A percentile compares a stretch with the other conserved stretches of the same genome.
phyloP scores from a whole-genome alignment of 2,113 vertebrate genomes.

The Notarius lentiginosus region DNA sequence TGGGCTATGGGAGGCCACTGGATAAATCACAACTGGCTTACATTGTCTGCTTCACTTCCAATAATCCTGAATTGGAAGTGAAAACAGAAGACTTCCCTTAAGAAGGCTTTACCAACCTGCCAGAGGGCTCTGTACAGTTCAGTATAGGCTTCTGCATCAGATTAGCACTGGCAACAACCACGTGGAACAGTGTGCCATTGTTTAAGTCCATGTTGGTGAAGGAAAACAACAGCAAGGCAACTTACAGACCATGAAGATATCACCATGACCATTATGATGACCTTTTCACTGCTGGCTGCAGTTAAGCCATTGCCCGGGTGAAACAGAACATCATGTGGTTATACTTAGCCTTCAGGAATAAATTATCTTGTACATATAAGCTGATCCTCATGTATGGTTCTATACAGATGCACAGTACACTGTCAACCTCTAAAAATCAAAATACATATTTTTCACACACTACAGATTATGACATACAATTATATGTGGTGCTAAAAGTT shows the following conservation, averaged over 20 bases:
- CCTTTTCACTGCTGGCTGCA: background rate
- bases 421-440: background rate
- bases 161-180: conserved; percentile 62
- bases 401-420: background rate
- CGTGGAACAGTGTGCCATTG: conserved; percentile 62
- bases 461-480: background rate
- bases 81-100: conserved; percentile 54
- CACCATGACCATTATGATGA: conserved; percentile 50
- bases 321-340: conserved; percentile 33
- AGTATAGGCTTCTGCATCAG: conserved; percentile 60
- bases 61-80: conserved; percentile 55
- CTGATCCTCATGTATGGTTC: conserved; percentile 14
- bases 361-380: conserved; percentile 45
- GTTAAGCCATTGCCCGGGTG: conserved; percentile 7
- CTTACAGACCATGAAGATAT: conserved; percentile 51
- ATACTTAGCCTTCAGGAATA: conserved; percentile 27
- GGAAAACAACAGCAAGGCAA: conserved; percentile 17
- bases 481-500: conserved; percentile 9
- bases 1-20: conserved; percentile 57
- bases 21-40: conserved; percentile 66
- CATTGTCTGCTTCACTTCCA: conserved; percentile 56
- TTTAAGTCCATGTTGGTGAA: conserved; percentile 53
- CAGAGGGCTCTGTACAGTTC: conserved; percentile 48
- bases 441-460: conserved; percentile 19
- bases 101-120: conserved; percentile 43